Conservation (phyloP, 2,113 vertebrate species). For the Sporophila hypoxantha region DNA sequence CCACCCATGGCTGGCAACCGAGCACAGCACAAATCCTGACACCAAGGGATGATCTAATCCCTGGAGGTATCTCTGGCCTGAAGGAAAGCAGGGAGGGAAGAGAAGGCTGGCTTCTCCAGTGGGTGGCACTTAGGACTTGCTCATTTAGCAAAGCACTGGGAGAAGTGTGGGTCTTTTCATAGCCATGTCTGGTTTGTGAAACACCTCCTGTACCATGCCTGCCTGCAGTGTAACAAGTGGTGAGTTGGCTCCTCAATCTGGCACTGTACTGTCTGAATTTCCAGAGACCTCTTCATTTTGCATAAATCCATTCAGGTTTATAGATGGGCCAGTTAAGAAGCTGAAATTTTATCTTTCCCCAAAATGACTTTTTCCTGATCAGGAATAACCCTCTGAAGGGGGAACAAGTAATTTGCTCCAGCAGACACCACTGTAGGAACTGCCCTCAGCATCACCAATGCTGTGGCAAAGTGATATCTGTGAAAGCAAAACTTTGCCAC, state of each 20-base stretch:
- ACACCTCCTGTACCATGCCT: not conserved
- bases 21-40: not conserved
- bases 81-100: not conserved
- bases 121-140: not conserved
- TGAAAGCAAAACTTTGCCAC: not conserved
- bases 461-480: not conserved
- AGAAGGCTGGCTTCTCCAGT: not conserved
- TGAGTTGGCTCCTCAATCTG: not conserved
- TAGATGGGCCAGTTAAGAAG: not conserved
- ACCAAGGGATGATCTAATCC: conserved; percentile 26
- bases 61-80: conserved; percentile 4
- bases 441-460: not conserved
- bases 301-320: not conserved
- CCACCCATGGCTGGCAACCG: not conserved
- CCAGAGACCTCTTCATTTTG: not conserved
- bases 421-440: not conserved
- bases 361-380: not conserved
- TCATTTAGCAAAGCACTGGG: not conserved
- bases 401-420: not conserved
- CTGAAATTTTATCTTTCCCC: not conserved
- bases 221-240: rapidly evolving
- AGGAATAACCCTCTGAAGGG: not conserved
- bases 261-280: not conserved
- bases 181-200: not conserved
- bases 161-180: not conserved